Evolutionary conservation across 35 echinoderm and acorn worm genomes (phyloP), one percentile per base, ranked within the genome.

Genomic region (Strongylocentrotus purpuratus): DNA sequence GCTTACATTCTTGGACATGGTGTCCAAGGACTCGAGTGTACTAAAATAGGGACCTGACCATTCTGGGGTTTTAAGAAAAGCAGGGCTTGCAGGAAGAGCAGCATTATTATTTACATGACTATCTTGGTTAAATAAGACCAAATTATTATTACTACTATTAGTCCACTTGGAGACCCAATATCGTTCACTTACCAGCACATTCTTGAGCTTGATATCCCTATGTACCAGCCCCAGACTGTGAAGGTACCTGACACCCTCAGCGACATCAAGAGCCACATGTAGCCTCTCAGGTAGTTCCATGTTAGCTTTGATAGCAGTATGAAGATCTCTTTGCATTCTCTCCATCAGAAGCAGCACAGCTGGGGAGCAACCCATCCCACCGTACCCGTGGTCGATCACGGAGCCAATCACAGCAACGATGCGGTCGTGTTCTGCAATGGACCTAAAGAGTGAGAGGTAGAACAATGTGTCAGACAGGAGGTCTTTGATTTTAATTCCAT

Each of bases 201-300:
- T 99, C 88, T 99, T 99, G 25, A 99, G 96, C 65, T 99, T 99
- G 92, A 99, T 97, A 88, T 99, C 98, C 48, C 98, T 94, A 92
- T 99, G 98, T 0, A 99, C 98, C 32, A 99, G 94, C 12, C 98
- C 98, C 59, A 98, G 95, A 52, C 98, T 99, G 94, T 99, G 98
- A 52, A 99, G 94, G 48, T 99, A 99, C 14, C 98, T 50, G 45
- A 99, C 97, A 0, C 98, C 98, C 65, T 99, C 98, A 32, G 97
- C 98, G 22, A 99, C 98, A 88, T 99, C 98, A 33, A 98, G 55
- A 46, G 98, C 98, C 58, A 99, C 95, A 46, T 99, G 98, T 25
- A 99, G 65, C 32, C 98, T 48, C 60, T 96, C 96, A 31, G 95
- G 97, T 25, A 99, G 94, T 48, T 97, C 97, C 55, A 99, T 59